These are phyloP conservation scores for Hypotaenidia philippensis DNA, from an alignment of 2,797 vertebrate species.

Conservation along the genomic window DNA sequence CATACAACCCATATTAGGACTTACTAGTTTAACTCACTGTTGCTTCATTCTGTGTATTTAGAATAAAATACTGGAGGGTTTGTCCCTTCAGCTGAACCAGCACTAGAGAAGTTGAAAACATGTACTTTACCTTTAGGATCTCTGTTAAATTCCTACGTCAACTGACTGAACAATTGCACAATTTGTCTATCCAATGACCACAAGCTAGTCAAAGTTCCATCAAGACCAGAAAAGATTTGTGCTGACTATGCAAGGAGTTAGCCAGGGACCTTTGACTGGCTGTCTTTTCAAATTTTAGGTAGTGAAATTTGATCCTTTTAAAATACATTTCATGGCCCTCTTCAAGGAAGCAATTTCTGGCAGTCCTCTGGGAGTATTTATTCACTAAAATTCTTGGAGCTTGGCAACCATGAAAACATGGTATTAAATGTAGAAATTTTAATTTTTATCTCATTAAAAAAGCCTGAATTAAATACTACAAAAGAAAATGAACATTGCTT, in stretches of 20 bases:
- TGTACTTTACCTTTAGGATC: neutral
- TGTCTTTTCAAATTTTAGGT: conserved; percentile 77
- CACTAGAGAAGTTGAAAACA: neutral
- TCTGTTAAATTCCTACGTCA: neutral
- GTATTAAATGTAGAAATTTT: conserved; percentile 87
- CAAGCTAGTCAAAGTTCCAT: neutral
- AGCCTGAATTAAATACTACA: conserved; percentile 77
- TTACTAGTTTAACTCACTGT: neutral
- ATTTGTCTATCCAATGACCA: neutral
- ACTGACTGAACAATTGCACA: neutral
- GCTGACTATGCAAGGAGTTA: neutral
- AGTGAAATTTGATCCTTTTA: conserved; percentile 76
- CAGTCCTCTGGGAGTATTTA: conserved; percentile 85
- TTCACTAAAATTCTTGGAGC: conserved; percentile 83
- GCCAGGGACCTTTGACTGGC: neutral
- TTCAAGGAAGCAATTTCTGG: conserved; percentile 84
- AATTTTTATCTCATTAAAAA: conserved; percentile 90
- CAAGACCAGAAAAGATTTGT: neutral
- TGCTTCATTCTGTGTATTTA: neutral
- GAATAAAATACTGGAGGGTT: neutral
- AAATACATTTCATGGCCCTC: conserved; percentile 83
- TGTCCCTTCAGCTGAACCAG: neutral
- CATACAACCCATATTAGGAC: fast-evolving
- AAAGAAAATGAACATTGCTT: neutral
- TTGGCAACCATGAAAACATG: conserved; percentile 84